Base-by-base conservation (phyloP, 2,797 vertebrate species). In the Sebastes flavidus region DNA sequence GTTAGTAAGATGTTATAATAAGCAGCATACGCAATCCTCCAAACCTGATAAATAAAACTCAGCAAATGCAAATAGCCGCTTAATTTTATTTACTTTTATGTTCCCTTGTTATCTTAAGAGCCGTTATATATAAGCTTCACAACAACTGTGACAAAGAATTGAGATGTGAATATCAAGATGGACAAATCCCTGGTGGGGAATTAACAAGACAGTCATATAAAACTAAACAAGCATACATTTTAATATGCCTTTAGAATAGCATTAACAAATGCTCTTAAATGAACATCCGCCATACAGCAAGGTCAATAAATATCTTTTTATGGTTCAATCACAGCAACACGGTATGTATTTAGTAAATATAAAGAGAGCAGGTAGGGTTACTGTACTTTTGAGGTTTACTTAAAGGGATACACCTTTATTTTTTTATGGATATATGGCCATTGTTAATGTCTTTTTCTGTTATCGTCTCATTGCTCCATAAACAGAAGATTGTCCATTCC, bases 181-280 rank as follows among this genome's bases (percentile, higher is more conserved):
- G 9, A 70, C 32, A 54, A 78, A 72, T 75, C 75, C 66, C 70
- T 4, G 36, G 5, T 58, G 74, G 75, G 77, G 72, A 66, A 67
- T 63, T 55, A 83, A 78, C 16, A 46, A 62, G 70, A 42, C 38
- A 24, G 70, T 77, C 69, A 27, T 74, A 86, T 69, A 85, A 84
- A 82, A 86, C 70, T 46, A 75, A 85, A 88, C 75, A 71, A 88
- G 82, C 85, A 84, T 86, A 76, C 80, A 82, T 24, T 82, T 89
- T 72, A 84, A 84, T 86, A 88, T 46, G 78, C 78, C 38, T 77
- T 88, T 78, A 82, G 86, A 91, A 71, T 52, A 65, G 68, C 70
- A 62, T 63, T 63, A 58, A 68, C 56, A 71, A 71, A 83, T 52
- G 54, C 61, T 70, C 46, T 72, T 61, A 18, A 78, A 82, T 77